Conservation (phyloP, 2,888 invertebrate genomes). For the Drosophila rubida region DNA sequence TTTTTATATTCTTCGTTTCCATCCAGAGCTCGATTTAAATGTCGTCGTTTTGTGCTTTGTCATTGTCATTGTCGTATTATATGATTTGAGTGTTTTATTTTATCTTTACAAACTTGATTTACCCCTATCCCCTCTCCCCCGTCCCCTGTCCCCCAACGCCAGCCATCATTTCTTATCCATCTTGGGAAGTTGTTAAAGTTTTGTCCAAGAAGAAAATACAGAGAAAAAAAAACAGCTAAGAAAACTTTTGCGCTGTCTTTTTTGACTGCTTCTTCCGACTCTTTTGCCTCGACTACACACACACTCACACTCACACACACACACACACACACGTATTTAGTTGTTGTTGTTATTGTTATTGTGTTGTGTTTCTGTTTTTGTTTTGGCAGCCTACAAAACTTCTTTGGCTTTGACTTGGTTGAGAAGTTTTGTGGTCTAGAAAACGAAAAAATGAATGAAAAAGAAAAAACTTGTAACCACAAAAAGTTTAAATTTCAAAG, state of each 20-base stretch:
- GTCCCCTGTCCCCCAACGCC: background rate
- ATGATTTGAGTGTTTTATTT: slow-evolving; percentile 42
- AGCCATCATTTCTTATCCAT: slow-evolving; percentile 56
- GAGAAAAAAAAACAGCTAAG: slow-evolving; percentile 51
- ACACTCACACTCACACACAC: slow-evolving; percentile 19
- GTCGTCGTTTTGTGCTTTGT: slow-evolving; percentile 61
- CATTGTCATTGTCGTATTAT: slow-evolving; percentile 61
- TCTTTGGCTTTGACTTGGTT: slow-evolving; percentile 64
- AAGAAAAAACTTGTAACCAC: slow-evolving; percentile 57
- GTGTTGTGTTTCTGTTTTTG: slow-evolving; percentile 44
- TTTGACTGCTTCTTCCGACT: slow-evolving; percentile 53
- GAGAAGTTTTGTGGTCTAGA: slow-evolving; percentile 76
- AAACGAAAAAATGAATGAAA: slow-evolving; percentile 1
- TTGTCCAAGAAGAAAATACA: slow-evolving; percentile 19
- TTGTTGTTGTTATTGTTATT: slow-evolving; percentile 25
- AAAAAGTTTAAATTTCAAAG: slow-evolving; percentile 63
- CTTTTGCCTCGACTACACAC: slow-evolving; percentile 34
- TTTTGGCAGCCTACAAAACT: slow-evolving; percentile 49
- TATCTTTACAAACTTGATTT: slow-evolving; percentile 60
- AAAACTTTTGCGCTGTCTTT: slow-evolving; percentile 66
- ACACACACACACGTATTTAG: slow-evolving; percentile 31
- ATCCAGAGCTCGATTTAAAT: slow-evolving; percentile 59
- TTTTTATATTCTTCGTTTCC: slow-evolving; percentile 2
- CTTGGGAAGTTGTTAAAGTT: slow-evolving; percentile 73
- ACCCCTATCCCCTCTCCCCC: slow-evolving; percentile 4